phyloP scores from a whole-genome alignment of 2,113 vertebrate genomes.

The Sinosuthora webbiana region DNA sequence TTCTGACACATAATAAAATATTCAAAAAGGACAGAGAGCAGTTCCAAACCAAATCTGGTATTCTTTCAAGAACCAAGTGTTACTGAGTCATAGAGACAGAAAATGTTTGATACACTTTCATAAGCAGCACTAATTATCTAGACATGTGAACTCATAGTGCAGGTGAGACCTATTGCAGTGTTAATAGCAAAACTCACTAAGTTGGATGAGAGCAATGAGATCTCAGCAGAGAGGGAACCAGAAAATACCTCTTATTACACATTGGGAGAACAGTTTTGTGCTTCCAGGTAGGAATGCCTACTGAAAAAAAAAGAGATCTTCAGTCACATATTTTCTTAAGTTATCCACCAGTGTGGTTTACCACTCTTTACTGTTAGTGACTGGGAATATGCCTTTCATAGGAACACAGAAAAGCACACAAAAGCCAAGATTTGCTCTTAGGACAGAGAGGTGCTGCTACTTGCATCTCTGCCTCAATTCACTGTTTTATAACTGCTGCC shows the following conservation, averaged over 20 bases:
- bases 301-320: background rate
- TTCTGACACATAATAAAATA: background rate
- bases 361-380: background rate
- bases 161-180: background rate
- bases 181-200: background rate
- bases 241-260: background rate
- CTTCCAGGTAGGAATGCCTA: background rate
- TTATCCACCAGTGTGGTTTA: background rate
- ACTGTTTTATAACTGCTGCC: background rate
- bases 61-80: background rate
- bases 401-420: background rate
- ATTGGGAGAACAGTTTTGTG: fast-evolving
- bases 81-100: background rate
- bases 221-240: background rate
- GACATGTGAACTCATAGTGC: background rate
- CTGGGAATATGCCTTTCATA: background rate
- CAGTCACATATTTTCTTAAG: background rate
- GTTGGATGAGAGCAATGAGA: background rate
- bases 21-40: background rate
- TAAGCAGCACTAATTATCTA: background rate
- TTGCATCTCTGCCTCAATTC: background rate
- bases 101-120: background rate
- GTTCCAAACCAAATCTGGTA: background rate
- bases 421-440: background rate
- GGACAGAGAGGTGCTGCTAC: background rate